Evolutionary conservation across 1,140 invertebrate genomes (phyloP), one percentile per base, ranked within the genome.

Genomic region (Physella acuta): DNA sequence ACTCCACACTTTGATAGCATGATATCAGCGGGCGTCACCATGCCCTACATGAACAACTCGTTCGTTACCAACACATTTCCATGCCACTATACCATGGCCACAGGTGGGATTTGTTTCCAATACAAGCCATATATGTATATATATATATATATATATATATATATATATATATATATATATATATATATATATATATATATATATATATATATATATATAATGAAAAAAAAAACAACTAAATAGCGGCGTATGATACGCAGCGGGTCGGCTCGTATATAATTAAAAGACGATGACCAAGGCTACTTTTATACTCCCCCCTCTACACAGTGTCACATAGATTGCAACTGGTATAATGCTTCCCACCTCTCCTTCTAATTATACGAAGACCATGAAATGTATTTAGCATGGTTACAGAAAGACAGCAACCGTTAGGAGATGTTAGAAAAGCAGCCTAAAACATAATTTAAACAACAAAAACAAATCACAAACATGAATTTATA

Each of bases 31-130:
- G 81, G 83, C 3, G 75, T 75, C 2, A 70, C 73, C 44, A 76
- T 82, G 58, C 64, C 67, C 28, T 82, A 75, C 51, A 71, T 82
- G 37, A 80, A 78, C 61, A 79, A 90, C 72, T 85, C 89, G 24
- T 93, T 91, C 82, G 85, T 88, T 0, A 91, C 91, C 0, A 91
- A 90, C 82, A 94, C 92, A 1, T 92, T 92, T 82, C 90, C 91
- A 0, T 92, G 92, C 84, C 92, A 93, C 83, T 90, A 91, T 78
- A 88, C 90, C 1, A 91, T 69, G 34, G 70, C 71, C 16, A 14
- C 39, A 3, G 64, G 49, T 30, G 0, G 71, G 63, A n/a, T 49
- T 11, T 11, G 44, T n/a, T 49, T 11, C n/a, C n/a, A 49, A 11
- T 49, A 14, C n/a, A 49, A 14, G n/a, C n/a, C 26, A 55, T 55